phyloP scores from a whole-genome alignment of 1,140 invertebrate species.

The Littorina saxatilis region DNA sequence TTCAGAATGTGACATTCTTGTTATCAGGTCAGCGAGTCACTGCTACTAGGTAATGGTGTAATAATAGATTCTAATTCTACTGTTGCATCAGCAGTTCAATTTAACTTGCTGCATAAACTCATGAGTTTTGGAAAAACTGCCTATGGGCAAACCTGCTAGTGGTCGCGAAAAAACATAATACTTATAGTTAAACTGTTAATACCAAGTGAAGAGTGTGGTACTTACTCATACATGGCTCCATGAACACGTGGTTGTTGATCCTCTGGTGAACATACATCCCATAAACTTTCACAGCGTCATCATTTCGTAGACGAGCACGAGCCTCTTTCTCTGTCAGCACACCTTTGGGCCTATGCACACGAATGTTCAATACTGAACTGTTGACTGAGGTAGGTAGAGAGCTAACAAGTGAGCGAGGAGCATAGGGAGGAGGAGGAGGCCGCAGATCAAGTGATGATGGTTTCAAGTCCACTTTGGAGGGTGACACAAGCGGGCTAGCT shows the following conservation, averaged over 20 bases:
- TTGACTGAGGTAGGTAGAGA: conserved; percentile 31
- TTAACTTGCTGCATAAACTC: too few species aligned
- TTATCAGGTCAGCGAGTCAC: too few species aligned
- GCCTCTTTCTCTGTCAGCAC: conserved; percentile 60
- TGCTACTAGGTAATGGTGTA: too few species aligned
- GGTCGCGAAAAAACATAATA: too few species aligned
- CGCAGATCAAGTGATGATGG: conserved; percentile 46
- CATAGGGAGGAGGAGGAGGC: conserved; percentile 58
- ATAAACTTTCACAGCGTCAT: conserved; percentile 64
- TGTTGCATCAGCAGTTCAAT: too few species aligned
- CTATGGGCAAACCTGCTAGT: too few species aligned
- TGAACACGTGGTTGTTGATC: conserved; percentile 71
- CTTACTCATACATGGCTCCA: conserved; percentile 59
- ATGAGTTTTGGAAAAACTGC: too few species aligned
- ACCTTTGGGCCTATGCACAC: conserved; percentile 53
- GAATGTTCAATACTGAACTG: conserved; percentile 47
- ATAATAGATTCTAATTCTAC: too few species aligned
- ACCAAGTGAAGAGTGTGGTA: too few species aligned
- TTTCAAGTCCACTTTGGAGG: conserved; percentile 26
- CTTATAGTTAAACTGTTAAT: too few species aligned
- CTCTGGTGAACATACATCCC: conserved; percentile 59
- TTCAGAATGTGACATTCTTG: too few species aligned
- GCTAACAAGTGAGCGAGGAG: conserved; percentile 32
- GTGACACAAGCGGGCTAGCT: not conserved
- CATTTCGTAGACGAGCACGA: conserved; percentile 55